A percentile compares a stretch with the other conserved stretches of the same genome.
These are phyloP conservation scores for Macquaria ambigua DNA, from an alignment of 2,113 vertebrate genomes.

Conservation along the genomic window DNA sequence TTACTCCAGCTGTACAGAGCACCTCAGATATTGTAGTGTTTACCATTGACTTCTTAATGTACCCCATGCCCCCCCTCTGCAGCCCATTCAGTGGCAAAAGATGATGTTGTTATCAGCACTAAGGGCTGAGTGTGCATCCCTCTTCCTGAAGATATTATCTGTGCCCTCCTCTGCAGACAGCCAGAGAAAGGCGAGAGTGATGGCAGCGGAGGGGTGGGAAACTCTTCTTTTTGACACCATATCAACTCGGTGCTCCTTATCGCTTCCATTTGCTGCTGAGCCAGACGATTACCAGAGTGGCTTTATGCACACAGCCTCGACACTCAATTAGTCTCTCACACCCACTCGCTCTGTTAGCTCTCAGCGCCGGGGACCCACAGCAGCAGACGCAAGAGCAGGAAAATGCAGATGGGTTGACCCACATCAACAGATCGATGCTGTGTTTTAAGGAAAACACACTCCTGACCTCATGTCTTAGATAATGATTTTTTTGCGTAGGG, in stretches of 20 bases:
- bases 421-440: slow-evolving; percentile 45
- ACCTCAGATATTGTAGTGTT: slow-evolving; percentile 43
- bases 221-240: slow-evolving; percentile 77
- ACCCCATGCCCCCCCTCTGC: background rate
- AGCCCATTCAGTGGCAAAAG: slow-evolving; percentile 68
- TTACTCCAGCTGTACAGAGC: slow-evolving; percentile 45
- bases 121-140: slow-evolving; percentile 76
- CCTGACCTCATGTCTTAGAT: slow-evolving; percentile 14
- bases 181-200: slow-evolving; percentile 64
- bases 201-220: slow-evolving; percentile 49
- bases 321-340: slow-evolving; percentile 88
- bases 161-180: slow-evolving; percentile 57
- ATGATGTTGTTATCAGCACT: slow-evolving; percentile 81
- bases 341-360: slow-evolving; percentile 85
- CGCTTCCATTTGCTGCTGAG: slow-evolving; percentile 85
- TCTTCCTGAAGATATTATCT: slow-evolving; percentile 75
- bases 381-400: slow-evolving; percentile 78
- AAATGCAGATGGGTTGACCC: slow-evolving; percentile 87
- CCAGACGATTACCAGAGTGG: slow-evolving; percentile 84
- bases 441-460: slow-evolving; percentile 79
- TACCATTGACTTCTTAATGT: slow-evolving; percentile 69
- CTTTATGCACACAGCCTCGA: slow-evolving; percentile 86
- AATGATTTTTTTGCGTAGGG: background rate
- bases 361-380: slow-evolving; percentile 83
- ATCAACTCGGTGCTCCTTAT: slow-evolving; percentile 84